Conservation (phyloP, 53 echinoderm and acorn worm species). For the Crossaster papposus region DNA sequence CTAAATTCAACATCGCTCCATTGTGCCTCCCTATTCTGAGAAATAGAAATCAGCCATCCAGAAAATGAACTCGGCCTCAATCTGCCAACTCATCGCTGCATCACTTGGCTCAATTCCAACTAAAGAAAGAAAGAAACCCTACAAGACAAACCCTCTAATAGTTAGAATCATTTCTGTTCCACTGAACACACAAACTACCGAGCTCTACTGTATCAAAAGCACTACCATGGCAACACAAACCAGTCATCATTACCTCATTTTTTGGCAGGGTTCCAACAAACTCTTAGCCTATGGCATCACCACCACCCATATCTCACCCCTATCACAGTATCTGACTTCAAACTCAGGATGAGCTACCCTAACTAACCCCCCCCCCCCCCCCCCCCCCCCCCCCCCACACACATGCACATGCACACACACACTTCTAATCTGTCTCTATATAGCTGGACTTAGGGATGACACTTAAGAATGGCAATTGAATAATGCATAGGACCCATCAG, state of each 20-base stretch:
- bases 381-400: background rate
- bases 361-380: background rate
- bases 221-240: background rate
- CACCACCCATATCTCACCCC: background rate
- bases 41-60: constrained; percentile 23
- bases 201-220: constrained; percentile 15
- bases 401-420: no score
- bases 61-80: constrained; percentile 26
- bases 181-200: background rate
- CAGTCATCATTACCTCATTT: constrained; percentile 37
- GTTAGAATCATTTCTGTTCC: constrained; percentile 17
- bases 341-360: constrained; percentile 26
- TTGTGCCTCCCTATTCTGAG: background rate
- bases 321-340: constrained; percentile 29
- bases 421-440: constrained; percentile 30
- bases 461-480: constrained; percentile 62
- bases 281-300: background rate
- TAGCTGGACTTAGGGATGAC: constrained; percentile 51
- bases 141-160: background rate
- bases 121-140: background rate
- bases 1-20: background rate
- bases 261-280: constrained; percentile 36
- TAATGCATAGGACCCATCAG: constrained; percentile 49
- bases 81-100: constrained; percentile 29
- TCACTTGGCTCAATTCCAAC: constrained; percentile 40